These are phyloP conservation scores for Epiblema foenella DNA, from an alignment of 2,888 invertebrate genomes.

Conservation along the genomic window DNA sequence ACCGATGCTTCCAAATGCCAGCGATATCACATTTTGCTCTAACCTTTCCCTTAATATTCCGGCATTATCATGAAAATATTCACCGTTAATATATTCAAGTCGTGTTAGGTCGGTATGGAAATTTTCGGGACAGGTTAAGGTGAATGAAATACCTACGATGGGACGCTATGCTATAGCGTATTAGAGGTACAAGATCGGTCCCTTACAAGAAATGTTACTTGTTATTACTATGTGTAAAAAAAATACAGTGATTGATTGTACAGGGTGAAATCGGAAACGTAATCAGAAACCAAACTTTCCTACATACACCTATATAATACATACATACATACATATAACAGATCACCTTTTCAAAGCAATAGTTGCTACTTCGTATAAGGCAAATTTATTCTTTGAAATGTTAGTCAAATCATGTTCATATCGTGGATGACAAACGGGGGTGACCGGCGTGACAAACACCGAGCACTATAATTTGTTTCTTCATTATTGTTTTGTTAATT, in stretches of 20 bases:
- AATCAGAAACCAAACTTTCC: no score
- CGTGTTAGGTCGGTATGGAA: constrained; percentile 41
- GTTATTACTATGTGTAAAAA: neutral
- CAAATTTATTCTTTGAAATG: no score
- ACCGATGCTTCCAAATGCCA: constrained; percentile 33
- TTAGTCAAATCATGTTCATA: no score
- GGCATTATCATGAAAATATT: constrained; percentile 40
- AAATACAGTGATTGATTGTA: neutral
- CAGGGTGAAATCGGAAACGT: no score
- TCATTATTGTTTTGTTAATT: no score
- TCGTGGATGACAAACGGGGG: no score
- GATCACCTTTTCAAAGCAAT: no score
- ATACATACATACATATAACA: no score
- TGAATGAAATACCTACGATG: constrained; percentile 34
- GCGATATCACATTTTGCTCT: constrained; percentile 34
- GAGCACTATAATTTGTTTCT: no score
- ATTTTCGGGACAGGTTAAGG: constrained; percentile 37
- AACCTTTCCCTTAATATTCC: constrained; percentile 38
- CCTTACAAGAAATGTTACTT: constrained; percentile 1
- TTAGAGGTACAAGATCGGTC: constrained; percentile 14
- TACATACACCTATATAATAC: no score
- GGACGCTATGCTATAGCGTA: neutral
- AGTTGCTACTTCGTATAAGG: no score
- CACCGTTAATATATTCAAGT: constrained; percentile 41
- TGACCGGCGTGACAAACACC: no score